phyloP scores from a whole-genome alignment of 2,797 vertebrate genomes.

The Carcharodon carcharias region DNA sequence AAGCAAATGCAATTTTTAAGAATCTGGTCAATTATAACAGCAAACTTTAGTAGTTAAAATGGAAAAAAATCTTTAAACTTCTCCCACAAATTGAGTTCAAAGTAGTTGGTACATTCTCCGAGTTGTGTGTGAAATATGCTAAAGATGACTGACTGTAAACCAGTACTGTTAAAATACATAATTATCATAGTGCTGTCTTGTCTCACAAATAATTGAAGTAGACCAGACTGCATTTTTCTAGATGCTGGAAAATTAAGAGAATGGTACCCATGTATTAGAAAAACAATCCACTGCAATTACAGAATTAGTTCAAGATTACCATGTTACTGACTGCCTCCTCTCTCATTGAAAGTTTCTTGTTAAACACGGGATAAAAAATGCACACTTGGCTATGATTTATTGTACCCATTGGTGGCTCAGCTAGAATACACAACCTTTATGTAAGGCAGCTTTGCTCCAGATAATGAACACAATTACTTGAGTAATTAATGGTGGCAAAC shows the following conservation, averaged over 20 bases:
- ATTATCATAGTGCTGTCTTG: neutral
- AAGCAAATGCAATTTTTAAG: neutral
- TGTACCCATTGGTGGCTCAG: neutral
- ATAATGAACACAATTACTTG: slow-evolving; percentile 19
- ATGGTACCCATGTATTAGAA: neutral
- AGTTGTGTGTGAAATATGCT: neutral
- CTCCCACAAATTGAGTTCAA: neutral
- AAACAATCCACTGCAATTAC: slow-evolving; percentile 9
- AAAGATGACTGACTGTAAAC: neutral
- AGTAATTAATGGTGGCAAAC: slow-evolving; percentile 29
- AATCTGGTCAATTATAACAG: neutral
- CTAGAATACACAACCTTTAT: neutral
- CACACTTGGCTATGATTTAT: neutral
- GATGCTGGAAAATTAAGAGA: slow-evolving; percentile 18
- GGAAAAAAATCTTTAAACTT: neutral
- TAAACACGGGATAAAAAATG: neutral
- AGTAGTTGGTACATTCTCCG: neutral
- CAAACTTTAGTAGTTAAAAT: too few species aligned
- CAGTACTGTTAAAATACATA: neutral
- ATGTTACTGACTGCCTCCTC: neutral
- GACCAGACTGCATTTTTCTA: neutral
- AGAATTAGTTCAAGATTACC: slow-evolving; percentile 28
- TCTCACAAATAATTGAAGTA: slow-evolving; percentile 8
- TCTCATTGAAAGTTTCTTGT: neutral
- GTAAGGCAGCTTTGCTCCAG: neutral